A percentile compares a stretch with the other conserved stretches of the same genome.
phyloP scores from a whole-genome alignment of 2,797 vertebrate species.

The Uromys caudimaculatus region DNA sequence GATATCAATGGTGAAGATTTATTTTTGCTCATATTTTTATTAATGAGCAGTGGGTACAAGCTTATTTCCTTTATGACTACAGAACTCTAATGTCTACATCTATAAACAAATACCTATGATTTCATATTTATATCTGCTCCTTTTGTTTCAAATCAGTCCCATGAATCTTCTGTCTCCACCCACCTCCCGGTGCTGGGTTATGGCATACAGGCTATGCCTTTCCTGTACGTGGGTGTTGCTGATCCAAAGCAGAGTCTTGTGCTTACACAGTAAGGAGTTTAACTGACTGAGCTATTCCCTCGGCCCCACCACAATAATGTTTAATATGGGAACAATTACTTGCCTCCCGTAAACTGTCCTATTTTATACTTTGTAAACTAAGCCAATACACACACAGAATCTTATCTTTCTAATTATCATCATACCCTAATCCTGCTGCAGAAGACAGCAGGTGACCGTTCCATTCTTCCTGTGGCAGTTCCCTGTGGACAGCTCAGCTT shows the following conservation, averaged over 20 bases:
- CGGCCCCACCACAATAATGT: not conserved
- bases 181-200: not conserved
- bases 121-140: not conserved
- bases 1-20: not conserved
- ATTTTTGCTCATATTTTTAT: slow-evolving; percentile 38
- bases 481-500: not conserved
- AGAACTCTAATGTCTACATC: not conserved
- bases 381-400: not conserved
- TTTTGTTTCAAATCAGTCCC: slow-evolving; percentile 18
- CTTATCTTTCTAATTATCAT: not conserved
- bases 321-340: not conserved
- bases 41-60: not conserved
- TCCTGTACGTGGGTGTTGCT: not conserved
- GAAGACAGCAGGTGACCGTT: not conserved
- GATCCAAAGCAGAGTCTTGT: not conserved
- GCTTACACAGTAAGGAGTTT: too few relatives aligned
- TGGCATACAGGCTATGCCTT: not conserved
- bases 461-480: not conserved
- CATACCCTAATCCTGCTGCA: not conserved
- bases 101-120: not conserved
- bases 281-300: not conserved
- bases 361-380: not conserved
- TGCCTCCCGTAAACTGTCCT: not conserved
- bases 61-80: not conserved
- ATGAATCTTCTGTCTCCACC: not conserved